phyloP scores from a whole-genome alignment of 2,888 invertebrate genomes.

The Limnephilus auricula region DNA sequence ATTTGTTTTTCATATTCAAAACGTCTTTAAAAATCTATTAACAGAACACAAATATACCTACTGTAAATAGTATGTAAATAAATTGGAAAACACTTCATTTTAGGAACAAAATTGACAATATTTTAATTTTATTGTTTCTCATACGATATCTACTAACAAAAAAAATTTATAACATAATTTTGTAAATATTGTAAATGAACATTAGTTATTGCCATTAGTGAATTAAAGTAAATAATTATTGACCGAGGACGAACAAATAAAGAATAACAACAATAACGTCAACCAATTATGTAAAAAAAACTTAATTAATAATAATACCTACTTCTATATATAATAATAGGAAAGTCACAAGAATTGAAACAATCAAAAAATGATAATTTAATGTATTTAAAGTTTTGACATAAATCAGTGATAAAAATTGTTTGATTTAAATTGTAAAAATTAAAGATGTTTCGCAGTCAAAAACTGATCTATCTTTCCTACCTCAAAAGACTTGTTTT shows the following conservation, averaged over 20 bases:
- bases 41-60: constrained; percentile 22
- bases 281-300: constrained; percentile 44
- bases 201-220: constrained; percentile 43
- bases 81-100: not conserved
- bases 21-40: not conserved
- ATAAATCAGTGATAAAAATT: not conserved
- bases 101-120: constrained; percentile 13
- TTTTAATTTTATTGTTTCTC: constrained; percentile 40
- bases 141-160: constrained; percentile 14
- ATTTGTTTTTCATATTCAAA: not conserved
- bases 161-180: constrained; percentile 18
- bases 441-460: not conserved
- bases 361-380: not conserved
- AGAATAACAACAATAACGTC: constrained; percentile 62
- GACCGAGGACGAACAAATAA: constrained; percentile 61
- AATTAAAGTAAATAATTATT: constrained; percentile 58
- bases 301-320: not conserved
- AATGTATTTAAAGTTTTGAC: not conserved
- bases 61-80: constrained; percentile 47
- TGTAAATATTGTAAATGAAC: constrained; percentile 65
- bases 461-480: not conserved
- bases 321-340: constrained; percentile 14
- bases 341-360: constrained; percentile 2
- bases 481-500: not conserved
- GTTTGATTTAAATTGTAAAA: not conserved